Conservation (phyloP, 2,113 vertebrate species). For the Pteruthius melanotis region DNA sequence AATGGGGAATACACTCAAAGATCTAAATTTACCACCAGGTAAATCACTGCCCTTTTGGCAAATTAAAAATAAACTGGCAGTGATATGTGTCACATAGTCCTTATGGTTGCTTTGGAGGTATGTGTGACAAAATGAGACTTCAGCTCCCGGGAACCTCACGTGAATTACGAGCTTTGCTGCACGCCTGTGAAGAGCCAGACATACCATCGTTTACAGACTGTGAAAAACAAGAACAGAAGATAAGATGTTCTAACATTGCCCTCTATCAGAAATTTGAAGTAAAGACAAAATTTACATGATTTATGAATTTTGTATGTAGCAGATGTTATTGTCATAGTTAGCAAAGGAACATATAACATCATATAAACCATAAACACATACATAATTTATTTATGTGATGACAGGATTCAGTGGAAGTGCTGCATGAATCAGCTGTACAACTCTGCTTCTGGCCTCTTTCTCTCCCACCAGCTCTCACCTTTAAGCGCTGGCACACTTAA, state of each 20-base stretch:
- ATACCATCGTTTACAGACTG: background rate
- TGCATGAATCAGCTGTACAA: background rate
- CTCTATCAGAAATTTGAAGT: constrained; percentile 42
- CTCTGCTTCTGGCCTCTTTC: background rate
- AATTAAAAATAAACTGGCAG: constrained; percentile 38
- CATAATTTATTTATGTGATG: background rate
- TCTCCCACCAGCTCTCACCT: background rate
- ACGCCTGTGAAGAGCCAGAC: background rate
- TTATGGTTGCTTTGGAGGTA: background rate
- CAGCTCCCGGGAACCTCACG: background rate
- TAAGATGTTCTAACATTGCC: constrained; percentile 47
- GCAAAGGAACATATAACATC: background rate
- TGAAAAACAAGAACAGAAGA: background rate
- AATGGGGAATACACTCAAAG: background rate
- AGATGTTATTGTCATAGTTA: background rate
- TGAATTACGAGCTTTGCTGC: constrained; percentile 5
- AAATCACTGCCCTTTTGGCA: background rate
- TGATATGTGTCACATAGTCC: background rate
- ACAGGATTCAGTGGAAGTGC: background rate
- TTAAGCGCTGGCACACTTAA: background rate
- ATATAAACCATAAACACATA: background rate
- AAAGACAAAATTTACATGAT: background rate
- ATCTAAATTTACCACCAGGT: background rate
- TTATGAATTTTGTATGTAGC: background rate
- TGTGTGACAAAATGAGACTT: background rate